Evolutionary conservation across 2,888 invertebrate species (phyloP).

Genomic region (Corythucha ciliata): DNA sequence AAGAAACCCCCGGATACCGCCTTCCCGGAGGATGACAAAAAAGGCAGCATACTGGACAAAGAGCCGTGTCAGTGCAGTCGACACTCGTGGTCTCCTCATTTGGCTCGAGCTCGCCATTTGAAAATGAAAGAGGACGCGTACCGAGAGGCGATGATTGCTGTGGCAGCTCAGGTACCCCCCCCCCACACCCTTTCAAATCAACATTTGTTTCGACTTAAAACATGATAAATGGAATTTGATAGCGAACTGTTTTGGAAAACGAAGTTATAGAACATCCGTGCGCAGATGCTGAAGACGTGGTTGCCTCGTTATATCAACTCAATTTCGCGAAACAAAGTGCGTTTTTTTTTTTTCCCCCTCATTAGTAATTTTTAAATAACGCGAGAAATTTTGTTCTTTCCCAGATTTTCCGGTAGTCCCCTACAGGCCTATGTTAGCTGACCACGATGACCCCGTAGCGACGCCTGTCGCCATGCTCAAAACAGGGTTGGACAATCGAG

Average conservation of each 20-base stretch:
- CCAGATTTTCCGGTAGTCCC: constrained; percentile 38
- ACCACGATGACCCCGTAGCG: constrained; percentile 51
- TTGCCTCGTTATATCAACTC: constrained; percentile 53
- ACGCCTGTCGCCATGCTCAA: constrained; percentile 50
- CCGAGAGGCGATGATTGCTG: constrained; percentile 29
- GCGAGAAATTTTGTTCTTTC: constrained; percentile 16
- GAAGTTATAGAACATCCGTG: constrained; percentile 56
- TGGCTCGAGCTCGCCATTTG: constrained; percentile 28
- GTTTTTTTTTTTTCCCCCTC: neutral
- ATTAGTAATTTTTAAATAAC: neutral
- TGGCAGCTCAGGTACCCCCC: constrained; percentile 23
- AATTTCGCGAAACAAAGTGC: constrained; percentile 52
- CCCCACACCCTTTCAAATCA: neutral
- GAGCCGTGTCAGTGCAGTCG: constrained; percentile 29
- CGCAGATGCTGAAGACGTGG: constrained; percentile 52
- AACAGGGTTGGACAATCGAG: constrained; percentile 47
- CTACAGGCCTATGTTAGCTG: constrained; percentile 51
- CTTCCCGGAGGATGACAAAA: neutral
- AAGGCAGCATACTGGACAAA: constrained; percentile 8
- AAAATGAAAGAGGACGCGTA: constrained; percentile 28
- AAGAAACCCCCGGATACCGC: neutral
- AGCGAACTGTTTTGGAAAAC: constrained; percentile 53
- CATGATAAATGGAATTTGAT: too few species aligned
- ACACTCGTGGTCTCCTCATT: constrained; percentile 31
- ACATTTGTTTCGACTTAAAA: too few species aligned